Percentiles rank a stretch among this genome's conserved stretches.
Conservation (phyloP, 2,113 vertebrate species). For the Coturnix japonica region DNA sequence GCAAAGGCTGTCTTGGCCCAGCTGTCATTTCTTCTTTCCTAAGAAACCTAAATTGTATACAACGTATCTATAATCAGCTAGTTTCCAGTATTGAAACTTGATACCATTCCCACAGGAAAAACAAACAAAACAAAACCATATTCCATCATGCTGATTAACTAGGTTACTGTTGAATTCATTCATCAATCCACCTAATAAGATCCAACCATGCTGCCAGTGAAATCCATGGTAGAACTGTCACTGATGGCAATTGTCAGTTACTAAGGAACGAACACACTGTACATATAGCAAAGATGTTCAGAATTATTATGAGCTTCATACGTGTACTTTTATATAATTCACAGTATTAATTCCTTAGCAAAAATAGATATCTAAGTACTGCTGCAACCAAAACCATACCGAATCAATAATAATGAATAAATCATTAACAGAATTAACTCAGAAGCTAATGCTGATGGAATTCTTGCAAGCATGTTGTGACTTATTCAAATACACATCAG, state of each 20-base stretch:
- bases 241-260: neutral
- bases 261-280: neutral
- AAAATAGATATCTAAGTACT: neutral
- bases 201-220: neutral
- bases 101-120: neutral
- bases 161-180: neutral
- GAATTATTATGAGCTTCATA: neutral
- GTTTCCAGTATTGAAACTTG: neutral
- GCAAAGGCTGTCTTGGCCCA: neutral
- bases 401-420: neutral
- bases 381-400: neutral
- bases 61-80: neutral
- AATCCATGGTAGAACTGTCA: neutral
- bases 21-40: neutral
- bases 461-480: neutral
- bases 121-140: neutral
- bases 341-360: neutral
- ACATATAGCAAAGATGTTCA: neutral
- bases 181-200: neutral
- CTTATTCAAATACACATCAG: neutral
- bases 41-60: neutral
- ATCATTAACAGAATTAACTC: neutral
- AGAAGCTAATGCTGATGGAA: neutral
- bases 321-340: neutral
- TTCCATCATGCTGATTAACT: neutral